Evolutionary conservation across 2,888 invertebrate genomes (phyloP), one percentile per base, ranked within the genome.

Genomic region (Dynastes maya): DNA sequence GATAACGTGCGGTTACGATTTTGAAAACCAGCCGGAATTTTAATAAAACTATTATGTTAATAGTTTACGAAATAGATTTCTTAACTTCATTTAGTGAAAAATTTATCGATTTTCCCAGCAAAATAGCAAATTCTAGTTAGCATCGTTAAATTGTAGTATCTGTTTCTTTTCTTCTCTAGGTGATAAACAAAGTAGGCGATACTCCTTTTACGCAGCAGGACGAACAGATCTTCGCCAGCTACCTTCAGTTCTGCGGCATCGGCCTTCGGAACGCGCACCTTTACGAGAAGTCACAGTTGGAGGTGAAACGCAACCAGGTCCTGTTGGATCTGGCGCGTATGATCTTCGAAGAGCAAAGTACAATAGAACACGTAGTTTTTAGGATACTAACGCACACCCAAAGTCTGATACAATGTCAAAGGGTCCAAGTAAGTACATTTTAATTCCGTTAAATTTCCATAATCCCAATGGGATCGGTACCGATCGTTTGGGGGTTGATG

Each of bases 281-380:
- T 55, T 98, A 97, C 88, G 97, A 98, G 90, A 94, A 96, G 88
- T 97, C 97, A 81, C 97, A 97, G 89, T 90, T 97, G 87, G 98
- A 98, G 91, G 97, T 97, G 84, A 97, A 97, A 89, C 91, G 98
- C 84, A 98, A 98, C 90, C 97, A 98, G 92, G 96, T 98, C 82
- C 91, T 98, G 78, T 91, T 98, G 83, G 97, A 97, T 89, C 91
- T 98, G 87, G 98, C 98, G n/a, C 91, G 97, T 85, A 97, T 98
- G 95, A 96, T 98, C 85, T 98, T 98, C 88, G 97, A 97, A 88
- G 98, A 98, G 89, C 98, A 98, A 89, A 97, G 96, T 89, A 98
- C 97, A 85, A 96, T 98, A 85, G 98, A 98, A 87, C 97, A 96
- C 89, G 96, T 98, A 92, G 97, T 98, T 80, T 93, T 96, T 85